Conservation (phyloP, 2,888 invertebrate species). For the Scrobipalpa atriplicella region DNA sequence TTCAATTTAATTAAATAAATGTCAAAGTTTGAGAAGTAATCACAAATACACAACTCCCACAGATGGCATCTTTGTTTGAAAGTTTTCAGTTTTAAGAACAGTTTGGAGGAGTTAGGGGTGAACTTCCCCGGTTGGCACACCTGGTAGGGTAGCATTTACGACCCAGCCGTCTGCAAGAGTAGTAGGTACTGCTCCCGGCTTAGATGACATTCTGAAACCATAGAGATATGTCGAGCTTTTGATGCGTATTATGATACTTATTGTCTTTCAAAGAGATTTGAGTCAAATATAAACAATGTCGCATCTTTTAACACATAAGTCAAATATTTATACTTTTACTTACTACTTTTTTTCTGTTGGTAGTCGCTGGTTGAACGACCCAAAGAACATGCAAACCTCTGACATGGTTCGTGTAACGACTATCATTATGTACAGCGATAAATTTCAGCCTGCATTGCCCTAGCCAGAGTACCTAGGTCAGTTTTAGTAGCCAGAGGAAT, state of each 20-base stretch:
- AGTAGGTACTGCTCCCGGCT: neutral
- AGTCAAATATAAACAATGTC: too few species aligned
- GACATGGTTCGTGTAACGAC: too few species aligned
- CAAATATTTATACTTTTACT: too few species aligned
- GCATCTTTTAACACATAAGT: too few species aligned
- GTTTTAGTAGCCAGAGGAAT: neutral
- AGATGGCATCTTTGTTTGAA: constrained; percentile 14
- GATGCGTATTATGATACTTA: too few species aligned
- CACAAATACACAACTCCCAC: neutral
- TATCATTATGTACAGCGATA: too few species aligned
- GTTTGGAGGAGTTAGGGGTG: constrained; percentile 13
- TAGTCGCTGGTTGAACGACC: too few species aligned
- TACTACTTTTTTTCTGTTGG: too few species aligned
- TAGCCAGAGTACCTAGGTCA: too few species aligned
- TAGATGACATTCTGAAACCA: neutral
- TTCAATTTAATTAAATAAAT: constrained; percentile 1
- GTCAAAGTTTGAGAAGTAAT: constrained; percentile 2
- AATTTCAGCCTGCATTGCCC: too few species aligned
- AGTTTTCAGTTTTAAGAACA: constrained; percentile 18
- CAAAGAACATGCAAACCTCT: too few species aligned
- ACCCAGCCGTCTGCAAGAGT: neutral
- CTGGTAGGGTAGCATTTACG: constrained; percentile 6
- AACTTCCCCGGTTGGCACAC: neutral
- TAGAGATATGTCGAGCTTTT: neutral
- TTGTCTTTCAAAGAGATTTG: too few species aligned